Conservation (phyloP, 1,140 invertebrate species). For the Apis mellifera region DNA sequence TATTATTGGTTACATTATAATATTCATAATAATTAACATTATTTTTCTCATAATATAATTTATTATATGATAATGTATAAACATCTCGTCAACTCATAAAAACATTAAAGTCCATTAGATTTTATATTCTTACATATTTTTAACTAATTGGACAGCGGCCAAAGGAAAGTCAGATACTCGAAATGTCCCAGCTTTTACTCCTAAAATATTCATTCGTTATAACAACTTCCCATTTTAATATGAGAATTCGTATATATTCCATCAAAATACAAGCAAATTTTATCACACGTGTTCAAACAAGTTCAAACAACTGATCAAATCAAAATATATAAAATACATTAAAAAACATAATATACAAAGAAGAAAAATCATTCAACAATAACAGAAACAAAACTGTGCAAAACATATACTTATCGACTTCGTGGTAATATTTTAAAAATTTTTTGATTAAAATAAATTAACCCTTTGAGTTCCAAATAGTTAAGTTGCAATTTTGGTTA, state of each 20-base stretch:
- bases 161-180: slow-evolving; percentile 12
- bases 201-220: slow-evolving; percentile 16
- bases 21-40: neutral
- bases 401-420: too few relatives aligned
- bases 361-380: too few relatives aligned
- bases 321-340: too few relatives aligned
- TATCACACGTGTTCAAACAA: too few relatives aligned
- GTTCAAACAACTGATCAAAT: too few relatives aligned
- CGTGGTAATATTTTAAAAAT: too few relatives aligned
- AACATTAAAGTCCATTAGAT: neutral
- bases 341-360: too few relatives aligned
- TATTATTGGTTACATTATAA: neutral
- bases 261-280: neutral
- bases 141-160: slow-evolving; percentile 18
- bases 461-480: too few relatives aligned
- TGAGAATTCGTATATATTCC: neutral
- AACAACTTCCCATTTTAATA: neutral
- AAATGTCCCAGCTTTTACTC: slow-evolving; percentile 6
- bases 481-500: too few relatives aligned
- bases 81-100: neutral
- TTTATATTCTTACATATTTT: neutral
- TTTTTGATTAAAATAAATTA: too few relatives aligned
- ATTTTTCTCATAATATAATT: neutral
- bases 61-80: neutral
- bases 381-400: too few relatives aligned